A percentile compares a stretch with the other conserved stretches of the same genome.
phyloP scores from a whole-genome alignment of 2,888 invertebrate genomes.

The Lordiphosa fenestrarum region DNA sequence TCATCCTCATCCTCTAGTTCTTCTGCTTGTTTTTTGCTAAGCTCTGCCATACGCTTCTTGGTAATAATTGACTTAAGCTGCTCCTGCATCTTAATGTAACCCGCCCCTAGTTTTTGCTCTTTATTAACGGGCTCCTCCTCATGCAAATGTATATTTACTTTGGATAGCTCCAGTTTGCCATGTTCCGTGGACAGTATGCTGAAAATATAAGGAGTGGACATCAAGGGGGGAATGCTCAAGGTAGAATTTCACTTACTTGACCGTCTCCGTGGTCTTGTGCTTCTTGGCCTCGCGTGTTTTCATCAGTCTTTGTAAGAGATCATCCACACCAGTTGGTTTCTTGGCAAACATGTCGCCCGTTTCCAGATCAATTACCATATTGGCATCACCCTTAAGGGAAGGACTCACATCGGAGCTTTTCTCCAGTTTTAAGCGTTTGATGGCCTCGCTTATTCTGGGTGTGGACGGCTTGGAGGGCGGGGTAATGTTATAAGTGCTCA shows the following conservation, averaged over 20 bases:
- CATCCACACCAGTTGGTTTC: slow-evolving; percentile 83
- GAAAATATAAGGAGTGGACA: slow-evolving; percentile 20
- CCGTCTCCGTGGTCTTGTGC: slow-evolving; percentile 82
- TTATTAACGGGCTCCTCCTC: slow-evolving; percentile 66
- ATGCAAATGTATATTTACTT: slow-evolving; percentile 67
- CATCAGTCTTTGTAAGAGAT: slow-evolving; percentile 86
- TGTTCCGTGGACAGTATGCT: slow-evolving; percentile 81
- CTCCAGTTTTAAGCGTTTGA: slow-evolving; percentile 56
- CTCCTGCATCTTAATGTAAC: slow-evolving; percentile 85
- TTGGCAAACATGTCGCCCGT: slow-evolving; percentile 79
- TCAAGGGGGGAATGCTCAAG: background rate
- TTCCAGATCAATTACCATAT: slow-evolving; percentile 84
- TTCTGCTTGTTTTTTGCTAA: slow-evolving; percentile 82
- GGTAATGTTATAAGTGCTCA: slow-evolving; percentile 54
- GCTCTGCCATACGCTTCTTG: slow-evolving; percentile 85
- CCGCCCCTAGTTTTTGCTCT: slow-evolving; percentile 85
- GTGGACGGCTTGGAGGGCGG: slow-evolving; percentile 47
- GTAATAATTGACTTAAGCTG: slow-evolving; percentile 87
- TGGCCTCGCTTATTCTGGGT: slow-evolving; percentile 55
- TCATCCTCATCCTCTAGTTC: slow-evolving; percentile 79
- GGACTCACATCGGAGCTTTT: slow-evolving; percentile 78
- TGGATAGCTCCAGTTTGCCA: slow-evolving; percentile 80
- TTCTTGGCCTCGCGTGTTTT: slow-evolving; percentile 84
- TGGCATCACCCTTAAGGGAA: slow-evolving; percentile 81
- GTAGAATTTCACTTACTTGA: slow-evolving; percentile 48